Base-by-base conservation (phyloP, 2,113 vertebrate genomes). In the Tyrannus savana region DNA sequence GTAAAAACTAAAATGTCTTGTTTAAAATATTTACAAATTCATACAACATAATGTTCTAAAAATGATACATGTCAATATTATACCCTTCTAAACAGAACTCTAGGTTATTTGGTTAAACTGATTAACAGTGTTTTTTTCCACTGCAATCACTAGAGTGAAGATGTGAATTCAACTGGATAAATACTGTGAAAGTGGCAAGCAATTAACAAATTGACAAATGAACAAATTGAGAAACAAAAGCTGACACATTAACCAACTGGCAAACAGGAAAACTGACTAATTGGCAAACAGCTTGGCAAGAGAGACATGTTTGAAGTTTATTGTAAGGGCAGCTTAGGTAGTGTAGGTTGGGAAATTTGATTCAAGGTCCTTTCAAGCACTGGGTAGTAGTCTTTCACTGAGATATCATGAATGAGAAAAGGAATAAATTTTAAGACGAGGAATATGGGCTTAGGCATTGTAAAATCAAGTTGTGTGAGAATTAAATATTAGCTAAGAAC, bases 161-260 rank as follows among this genome's bases (percentile, higher is more conserved):
- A 86, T 25, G 12, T 80, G 17, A 84, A 56, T 52, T 68, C 64
- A 53, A n/a, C 30, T 44, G 47, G 22, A 6, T 67, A 86, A 89
- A 52, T 58, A 66, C 67, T 33, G 60, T 74, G 64, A 71, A 96
- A 86, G 50, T 50, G 41, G 37, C 60, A 90, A 88, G 60, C 56
- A 96, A 94, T 96, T 96, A 94, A 84, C 42, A 75, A 94, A 92
- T 81, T 92, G 72, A 93, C 83, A 90, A 89, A 91, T 41, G 7
- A 92, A 84, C 82, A 93, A 94, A 94, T 53, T 88, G 92, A 72
- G 59, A 90, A 90, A 77, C 35, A 52, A 91, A 90, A 80, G 31
- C 35, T 90, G 82, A 81, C 85, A 95, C 85, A 93, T 79, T 85
- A 95, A 86, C 46, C 50, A 84, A 63, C 41, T 62, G 39, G 37